Conservation (phyloP, 2,113 vertebrate species). For the Beaufortia kweichowensis region DNA sequence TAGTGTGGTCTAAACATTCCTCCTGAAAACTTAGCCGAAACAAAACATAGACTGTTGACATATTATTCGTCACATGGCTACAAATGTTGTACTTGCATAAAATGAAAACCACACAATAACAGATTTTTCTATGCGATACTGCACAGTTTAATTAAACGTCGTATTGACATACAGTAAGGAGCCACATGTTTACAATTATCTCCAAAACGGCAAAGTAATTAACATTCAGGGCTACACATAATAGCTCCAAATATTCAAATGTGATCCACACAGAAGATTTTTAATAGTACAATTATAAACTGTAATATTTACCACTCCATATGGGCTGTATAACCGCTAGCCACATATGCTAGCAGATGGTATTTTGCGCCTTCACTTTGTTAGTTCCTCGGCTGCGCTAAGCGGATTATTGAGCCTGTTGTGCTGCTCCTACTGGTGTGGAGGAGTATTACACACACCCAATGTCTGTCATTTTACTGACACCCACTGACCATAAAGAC, state of each 20-base stretch:
- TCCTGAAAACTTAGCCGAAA: too few species aligned
- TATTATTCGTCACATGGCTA: too few species aligned
- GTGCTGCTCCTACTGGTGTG: not conserved
- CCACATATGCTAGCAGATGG: not conserved
- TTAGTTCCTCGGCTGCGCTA: not conserved
- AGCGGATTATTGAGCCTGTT: fast-evolving
- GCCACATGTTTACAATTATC: not conserved
- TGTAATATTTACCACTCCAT: conserved; percentile 48
- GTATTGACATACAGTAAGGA: not conserved
- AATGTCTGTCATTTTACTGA: not conserved
- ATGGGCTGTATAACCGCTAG: not conserved
- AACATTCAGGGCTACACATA: not conserved
- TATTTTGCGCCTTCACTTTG: conserved; percentile 39
- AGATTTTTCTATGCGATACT: not conserved
- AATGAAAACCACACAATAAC: not conserved
- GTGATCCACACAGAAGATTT: too few species aligned
- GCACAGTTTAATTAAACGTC: too few species aligned
- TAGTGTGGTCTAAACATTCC: too few species aligned
- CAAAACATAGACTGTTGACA: too few species aligned
- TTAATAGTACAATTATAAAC: too few species aligned
- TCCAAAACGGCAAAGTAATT: not conserved
- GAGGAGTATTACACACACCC: not conserved
- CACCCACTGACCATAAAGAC: not conserved
- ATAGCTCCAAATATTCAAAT: not conserved
- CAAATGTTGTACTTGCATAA: too few species aligned